A percentile compares a stretch with the other conserved stretches of the same genome.
These are phyloP conservation scores for Diadophis punctatus DNA, from an alignment of 2,113 vertebrate species.

Conservation along the genomic window DNA sequence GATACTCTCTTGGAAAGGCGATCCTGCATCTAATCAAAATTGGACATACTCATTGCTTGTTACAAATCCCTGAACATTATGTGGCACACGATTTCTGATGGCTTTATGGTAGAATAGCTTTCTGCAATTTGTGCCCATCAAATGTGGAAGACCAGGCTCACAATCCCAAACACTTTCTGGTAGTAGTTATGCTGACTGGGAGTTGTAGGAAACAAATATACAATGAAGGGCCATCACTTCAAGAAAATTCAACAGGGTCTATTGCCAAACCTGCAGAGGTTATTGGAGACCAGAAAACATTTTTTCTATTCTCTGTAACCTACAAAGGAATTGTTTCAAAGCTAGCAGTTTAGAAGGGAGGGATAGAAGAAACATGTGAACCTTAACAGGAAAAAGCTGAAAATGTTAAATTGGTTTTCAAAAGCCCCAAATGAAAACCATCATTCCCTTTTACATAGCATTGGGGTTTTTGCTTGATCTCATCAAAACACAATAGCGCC, in stretches of 20 bases:
- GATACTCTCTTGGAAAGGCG: background rate
- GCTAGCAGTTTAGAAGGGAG: background rate
- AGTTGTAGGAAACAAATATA: background rate
- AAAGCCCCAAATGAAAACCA: background rate
- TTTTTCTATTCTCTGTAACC: background rate
- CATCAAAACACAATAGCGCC: background rate
- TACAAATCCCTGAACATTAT: background rate
- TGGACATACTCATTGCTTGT: background rate
- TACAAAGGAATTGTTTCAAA: background rate
- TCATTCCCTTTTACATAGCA: background rate
- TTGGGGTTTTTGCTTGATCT: background rate
- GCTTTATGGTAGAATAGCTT: background rate
- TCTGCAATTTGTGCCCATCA: background rate
- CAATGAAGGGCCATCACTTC: background rate
- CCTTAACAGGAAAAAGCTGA: background rate
- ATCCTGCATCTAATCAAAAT: background rate
- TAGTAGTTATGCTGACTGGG: background rate
- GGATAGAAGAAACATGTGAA: background rate
- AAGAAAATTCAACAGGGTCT: background rate
- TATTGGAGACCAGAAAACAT: background rate
- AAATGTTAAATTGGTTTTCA: background rate
- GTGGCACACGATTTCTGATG: background rate
- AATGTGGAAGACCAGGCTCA: background rate
- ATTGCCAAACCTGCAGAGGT: background rate
- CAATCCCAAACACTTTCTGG: background rate